phyloP scores from a whole-genome alignment of 2,113 vertebrate species.

The Pluvialis apricaria region DNA sequence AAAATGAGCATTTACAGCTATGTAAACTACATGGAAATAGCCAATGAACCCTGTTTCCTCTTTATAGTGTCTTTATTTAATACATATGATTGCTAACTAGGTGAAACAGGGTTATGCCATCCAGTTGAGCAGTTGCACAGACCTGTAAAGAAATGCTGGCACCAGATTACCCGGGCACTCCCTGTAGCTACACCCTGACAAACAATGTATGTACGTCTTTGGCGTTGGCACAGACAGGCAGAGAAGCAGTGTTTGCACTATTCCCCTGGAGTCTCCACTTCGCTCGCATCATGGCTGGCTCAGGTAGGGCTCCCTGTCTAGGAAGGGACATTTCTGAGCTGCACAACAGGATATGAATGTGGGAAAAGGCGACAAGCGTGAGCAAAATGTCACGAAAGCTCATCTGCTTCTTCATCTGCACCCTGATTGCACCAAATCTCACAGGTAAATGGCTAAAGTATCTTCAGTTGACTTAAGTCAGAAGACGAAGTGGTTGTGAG shows the following conservation, averaged over 20 bases:
- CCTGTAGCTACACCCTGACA: background rate
- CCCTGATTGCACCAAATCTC: background rate
- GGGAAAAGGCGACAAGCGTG: background rate
- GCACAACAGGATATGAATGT: background rate
- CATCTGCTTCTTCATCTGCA: background rate
- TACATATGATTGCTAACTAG: rapidly evolving
- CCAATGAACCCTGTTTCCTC: background rate
- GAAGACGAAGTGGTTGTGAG: background rate
- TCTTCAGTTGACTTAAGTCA: background rate
- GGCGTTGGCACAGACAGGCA: background rate
- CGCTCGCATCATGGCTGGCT: background rate
- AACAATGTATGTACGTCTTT: rapidly evolving
- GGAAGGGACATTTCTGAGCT: background rate
- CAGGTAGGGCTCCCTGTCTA: background rate
- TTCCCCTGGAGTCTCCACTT: background rate
- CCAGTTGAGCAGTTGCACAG: background rate
- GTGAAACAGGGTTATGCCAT: background rate
- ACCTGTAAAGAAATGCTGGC: background rate
- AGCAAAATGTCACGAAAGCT: background rate
- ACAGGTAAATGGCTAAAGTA: conserved; percentile 28
- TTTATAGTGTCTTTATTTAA: background rate
- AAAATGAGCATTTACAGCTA: background rate
- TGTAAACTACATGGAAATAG: background rate
- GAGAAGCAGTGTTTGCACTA: background rate
- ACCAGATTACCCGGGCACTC: background rate